These are phyloP conservation scores for Drosophila punjabiensis DNA, from an alignment of 1,140 invertebrate genomes.

Conservation along the genomic window DNA sequence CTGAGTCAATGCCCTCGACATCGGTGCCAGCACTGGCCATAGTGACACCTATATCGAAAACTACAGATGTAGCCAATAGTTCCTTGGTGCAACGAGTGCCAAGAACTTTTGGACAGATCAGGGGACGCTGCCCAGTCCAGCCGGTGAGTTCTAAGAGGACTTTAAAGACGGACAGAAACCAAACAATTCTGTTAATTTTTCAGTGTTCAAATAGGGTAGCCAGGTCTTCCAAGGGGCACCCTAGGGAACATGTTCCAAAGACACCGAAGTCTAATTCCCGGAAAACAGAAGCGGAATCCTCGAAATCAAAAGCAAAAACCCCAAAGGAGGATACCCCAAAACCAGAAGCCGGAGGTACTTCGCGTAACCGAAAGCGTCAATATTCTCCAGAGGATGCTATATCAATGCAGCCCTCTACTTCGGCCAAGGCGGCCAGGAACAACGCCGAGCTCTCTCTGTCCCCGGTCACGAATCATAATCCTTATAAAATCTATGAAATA, in stretches of 20 bases:
- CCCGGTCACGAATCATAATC: too few species aligned
- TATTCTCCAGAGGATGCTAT: background rate
- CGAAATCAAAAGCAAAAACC: background rate
- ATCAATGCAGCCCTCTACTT: background rate
- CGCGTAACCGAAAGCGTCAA: background rate
- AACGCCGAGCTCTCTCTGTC: background rate
- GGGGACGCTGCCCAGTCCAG: background rate
- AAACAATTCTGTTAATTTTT: background rate
- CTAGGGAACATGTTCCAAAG: background rate
- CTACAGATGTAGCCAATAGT: background rate
- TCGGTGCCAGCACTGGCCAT: background rate
- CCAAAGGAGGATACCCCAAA: background rate
- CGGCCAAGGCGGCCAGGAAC: background rate
- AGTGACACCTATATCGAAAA: too few species aligned
- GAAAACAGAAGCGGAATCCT: too few species aligned
- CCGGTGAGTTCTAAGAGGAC: background rate
- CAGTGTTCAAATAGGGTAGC: accelerated
- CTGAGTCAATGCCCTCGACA: background rate
- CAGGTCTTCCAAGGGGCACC: background rate
- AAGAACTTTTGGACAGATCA: background rate
- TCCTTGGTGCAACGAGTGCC: background rate
- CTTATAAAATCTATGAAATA: background rate
- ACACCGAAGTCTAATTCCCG: background rate
- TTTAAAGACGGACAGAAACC: too few species aligned
- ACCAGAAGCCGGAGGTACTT: background rate